phyloP scores from a whole-genome alignment of 2,888 invertebrate genomes.

The Hypomecis atomaria region DNA sequence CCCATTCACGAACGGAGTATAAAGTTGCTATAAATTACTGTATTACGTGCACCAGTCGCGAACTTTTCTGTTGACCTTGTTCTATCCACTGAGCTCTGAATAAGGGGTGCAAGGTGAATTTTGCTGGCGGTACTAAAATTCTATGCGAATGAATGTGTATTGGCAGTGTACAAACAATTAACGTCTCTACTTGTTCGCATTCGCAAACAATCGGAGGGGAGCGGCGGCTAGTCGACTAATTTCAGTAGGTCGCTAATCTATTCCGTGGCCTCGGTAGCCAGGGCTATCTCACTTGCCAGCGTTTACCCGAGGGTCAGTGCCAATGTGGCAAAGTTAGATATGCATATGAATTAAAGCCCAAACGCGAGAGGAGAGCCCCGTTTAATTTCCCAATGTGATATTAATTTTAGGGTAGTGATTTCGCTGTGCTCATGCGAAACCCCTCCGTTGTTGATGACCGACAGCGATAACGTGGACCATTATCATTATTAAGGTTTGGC shows the following conservation, averaged over 20 bases:
- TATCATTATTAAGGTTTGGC: constrained; percentile 46
- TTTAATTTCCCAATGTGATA: constrained; percentile 73
- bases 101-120: constrained; percentile 63
- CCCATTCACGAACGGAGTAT: constrained; percentile 41
- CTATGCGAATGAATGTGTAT: constrained; percentile 45
- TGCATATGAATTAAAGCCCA: constrained; percentile 57
- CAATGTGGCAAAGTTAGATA: constrained; percentile 65
- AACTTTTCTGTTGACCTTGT: constrained; percentile 63
- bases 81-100: constrained; percentile 54
- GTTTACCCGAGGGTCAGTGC: constrained; percentile 57
- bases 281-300: constrained; percentile 55
- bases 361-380: constrained; percentile 50
- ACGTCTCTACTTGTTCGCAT: constrained; percentile 55
- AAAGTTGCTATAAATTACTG: constrained; percentile 57
- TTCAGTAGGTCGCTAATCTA: constrained; percentile 48
- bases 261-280: constrained; percentile 38
- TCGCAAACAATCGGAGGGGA: constrained; percentile 54
- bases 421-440: constrained; percentile 59
- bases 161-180: constrained; percentile 54
- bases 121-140: constrained; percentile 50
- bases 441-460: constrained; percentile 53
- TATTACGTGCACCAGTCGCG: constrained; percentile 47
- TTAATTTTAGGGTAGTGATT: constrained; percentile 74
- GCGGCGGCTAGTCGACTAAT: constrained; percentile 54
- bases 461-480: constrained; percentile 67